These are phyloP conservation scores for Mythimna albipuncta DNA, from an alignment of 2,888 invertebrate genomes.

Conservation along the genomic window DNA sequence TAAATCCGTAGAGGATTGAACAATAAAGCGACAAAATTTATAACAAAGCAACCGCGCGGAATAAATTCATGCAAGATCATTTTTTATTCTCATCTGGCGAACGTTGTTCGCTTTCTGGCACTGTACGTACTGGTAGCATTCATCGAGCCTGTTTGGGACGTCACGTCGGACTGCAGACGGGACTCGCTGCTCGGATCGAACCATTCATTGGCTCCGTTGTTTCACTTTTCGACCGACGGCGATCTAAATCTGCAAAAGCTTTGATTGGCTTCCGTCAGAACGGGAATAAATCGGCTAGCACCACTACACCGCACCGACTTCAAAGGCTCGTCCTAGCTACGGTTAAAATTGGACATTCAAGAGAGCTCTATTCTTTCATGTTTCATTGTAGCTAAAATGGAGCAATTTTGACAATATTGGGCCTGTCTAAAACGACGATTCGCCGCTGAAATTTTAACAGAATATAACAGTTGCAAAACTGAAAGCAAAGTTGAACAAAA, in stretches of 20 bases:
- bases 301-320: conserved; percentile 71
- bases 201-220: conserved; percentile 77
- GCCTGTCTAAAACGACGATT: conserved; percentile 44
- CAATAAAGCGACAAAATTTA: conserved; percentile 12
- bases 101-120: conserved; percentile 6
- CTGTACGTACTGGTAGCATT: conserved; percentile 37
- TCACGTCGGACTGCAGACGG: conserved; percentile 48
- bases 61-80: conserved; percentile 30
- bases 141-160: conserved; percentile 44
- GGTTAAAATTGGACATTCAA: conserved; percentile 75
- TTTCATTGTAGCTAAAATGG: conserved; percentile 57
- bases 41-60: conserved; percentile 38
- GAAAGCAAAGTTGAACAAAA: conserved; percentile 66
- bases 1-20: conserved; percentile 5
- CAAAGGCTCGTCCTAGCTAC: conserved; percentile 76
- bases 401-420: conserved; percentile 52
- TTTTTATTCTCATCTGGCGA: conserved; percentile 49
- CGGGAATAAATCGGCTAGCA: conserved; percentile 75
- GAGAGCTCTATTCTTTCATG: conserved; percentile 64
- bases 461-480: conserved; percentile 60
- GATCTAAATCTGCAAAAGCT: conserved; percentile 83
- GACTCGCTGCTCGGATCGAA: conserved; percentile 56
- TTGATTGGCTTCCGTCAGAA: conserved; percentile 82
- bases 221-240: conserved; percentile 76
- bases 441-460: conserved; percentile 56